Evolutionary conservation across 2,797 vertebrate species (phyloP).

Genomic region (Sciurus carolinensis): DNA sequence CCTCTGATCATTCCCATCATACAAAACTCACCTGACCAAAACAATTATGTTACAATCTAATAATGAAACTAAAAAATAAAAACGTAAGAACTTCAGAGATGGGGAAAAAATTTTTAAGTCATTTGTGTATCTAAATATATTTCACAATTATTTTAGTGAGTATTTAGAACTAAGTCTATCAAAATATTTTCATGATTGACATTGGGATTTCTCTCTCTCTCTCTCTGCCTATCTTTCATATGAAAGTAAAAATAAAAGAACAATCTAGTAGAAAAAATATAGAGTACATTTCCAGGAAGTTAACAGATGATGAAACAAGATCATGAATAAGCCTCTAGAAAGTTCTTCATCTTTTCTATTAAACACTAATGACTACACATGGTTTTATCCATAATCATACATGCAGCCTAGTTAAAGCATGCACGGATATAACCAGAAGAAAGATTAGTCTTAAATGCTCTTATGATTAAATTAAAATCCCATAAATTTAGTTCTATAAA

Average conservation of each 20-base stretch:
- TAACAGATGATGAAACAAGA: neutral
- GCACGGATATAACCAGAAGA: neutral
- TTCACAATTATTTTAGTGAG: neutral
- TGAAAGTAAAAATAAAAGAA: neutral
- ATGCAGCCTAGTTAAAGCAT: neutral
- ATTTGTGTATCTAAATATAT: neutral
- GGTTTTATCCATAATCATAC: neutral
- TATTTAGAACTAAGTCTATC: neutral
- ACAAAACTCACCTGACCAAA: neutral
- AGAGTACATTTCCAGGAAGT: neutral
- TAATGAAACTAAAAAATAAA: neutral
- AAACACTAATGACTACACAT: neutral
- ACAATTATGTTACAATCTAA: neutral
- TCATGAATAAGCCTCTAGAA: neutral
- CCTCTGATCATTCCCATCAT: neutral
- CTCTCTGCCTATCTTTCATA: neutral
- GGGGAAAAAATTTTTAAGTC: neutral
- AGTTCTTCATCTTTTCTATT: neutral
- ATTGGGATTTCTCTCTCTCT: neutral
- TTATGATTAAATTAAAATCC: neutral
- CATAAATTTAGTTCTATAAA: neutral
- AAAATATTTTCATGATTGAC: too few relatives aligned
- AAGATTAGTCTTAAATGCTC: neutral
- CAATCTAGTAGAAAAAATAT: neutral
- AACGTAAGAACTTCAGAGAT: neutral